A percentile compares a stretch with the other conserved stretches of the same genome.
Conservation (phyloP, 1,140 invertebrate genomes). For the Olivierus martensii region DNA sequence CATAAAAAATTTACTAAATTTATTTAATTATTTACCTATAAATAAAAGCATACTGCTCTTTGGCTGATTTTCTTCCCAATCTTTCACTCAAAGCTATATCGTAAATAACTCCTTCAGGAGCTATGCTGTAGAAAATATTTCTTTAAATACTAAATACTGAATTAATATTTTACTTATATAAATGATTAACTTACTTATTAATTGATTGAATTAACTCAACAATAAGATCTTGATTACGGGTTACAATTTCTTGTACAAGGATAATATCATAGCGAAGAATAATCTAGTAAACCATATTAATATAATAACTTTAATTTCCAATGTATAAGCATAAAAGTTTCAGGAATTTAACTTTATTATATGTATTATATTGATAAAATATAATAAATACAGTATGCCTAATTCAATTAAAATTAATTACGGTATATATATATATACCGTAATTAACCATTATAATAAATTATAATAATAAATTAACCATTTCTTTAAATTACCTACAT, state of each 20-base stretch:
- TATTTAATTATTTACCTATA: neutral
- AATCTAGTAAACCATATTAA: constrained; percentile 2
- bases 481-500: neutral
- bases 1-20: no score
- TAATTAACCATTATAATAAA: no score
- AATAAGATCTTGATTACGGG: neutral
- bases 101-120: constrained; percentile 4
- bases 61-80: constrained; percentile 4
- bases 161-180: neutral
- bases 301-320: no score
- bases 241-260: constrained; percentile 9
- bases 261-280: constrained; percentile 5
- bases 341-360: no score
- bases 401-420: no score
- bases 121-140: no score
- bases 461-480: no score
- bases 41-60: constrained; percentile 13
- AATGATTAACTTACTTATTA: constrained; percentile 2
- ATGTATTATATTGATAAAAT: no score
- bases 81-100: constrained; percentile 7
- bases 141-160: neutral
- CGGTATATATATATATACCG: no score
- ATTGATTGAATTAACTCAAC: neutral
- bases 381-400: no score
- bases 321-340: no score